phyloP scores from a whole-genome alignment of 2,113 vertebrate species.

The Coregonus clupeaformis region DNA sequence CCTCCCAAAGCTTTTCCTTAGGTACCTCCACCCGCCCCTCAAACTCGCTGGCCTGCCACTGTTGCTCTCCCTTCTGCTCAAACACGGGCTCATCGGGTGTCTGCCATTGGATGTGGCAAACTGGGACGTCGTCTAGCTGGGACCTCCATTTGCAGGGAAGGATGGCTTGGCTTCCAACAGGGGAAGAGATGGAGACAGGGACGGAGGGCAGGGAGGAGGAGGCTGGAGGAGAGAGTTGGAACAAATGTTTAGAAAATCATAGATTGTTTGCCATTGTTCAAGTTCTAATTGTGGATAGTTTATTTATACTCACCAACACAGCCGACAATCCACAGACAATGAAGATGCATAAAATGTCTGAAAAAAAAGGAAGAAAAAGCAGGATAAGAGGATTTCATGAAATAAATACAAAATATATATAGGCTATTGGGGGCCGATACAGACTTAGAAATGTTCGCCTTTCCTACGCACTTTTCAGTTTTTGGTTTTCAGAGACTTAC shows the following conservation, averaged over 20 bases:
- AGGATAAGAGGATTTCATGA: no score
- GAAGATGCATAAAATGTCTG: conserved; percentile 21
- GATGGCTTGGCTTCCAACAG: conserved; percentile 49
- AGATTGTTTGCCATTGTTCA: neutral
- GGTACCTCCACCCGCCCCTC: conserved; percentile 44
- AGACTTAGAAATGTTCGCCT: no score
- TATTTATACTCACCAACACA: conserved; percentile 47
- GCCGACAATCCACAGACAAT: conserved; percentile 21
- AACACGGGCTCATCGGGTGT: conserved; percentile 21
- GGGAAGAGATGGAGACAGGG: neutral
- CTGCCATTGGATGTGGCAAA: conserved; percentile 63
- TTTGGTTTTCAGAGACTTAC: no score
- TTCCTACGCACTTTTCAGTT: no score
- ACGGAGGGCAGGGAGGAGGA: neutral
- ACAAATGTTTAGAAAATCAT: no score
- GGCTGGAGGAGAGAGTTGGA: conserved; percentile 17
- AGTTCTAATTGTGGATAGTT: neutral
- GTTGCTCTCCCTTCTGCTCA: conserved; percentile 42
- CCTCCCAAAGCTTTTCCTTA: conserved; percentile 34
- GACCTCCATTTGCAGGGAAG: conserved; percentile 67
- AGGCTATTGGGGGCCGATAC: no score
- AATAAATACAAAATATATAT: no score
- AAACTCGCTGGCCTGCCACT: conserved; percentile 43
- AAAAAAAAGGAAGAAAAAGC: neutral
- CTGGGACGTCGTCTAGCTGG: rapidly evolving